Evolutionary conservation across 2,888 invertebrate genomes (phyloP).

Genomic region (Nomada lathburiana): DNA sequence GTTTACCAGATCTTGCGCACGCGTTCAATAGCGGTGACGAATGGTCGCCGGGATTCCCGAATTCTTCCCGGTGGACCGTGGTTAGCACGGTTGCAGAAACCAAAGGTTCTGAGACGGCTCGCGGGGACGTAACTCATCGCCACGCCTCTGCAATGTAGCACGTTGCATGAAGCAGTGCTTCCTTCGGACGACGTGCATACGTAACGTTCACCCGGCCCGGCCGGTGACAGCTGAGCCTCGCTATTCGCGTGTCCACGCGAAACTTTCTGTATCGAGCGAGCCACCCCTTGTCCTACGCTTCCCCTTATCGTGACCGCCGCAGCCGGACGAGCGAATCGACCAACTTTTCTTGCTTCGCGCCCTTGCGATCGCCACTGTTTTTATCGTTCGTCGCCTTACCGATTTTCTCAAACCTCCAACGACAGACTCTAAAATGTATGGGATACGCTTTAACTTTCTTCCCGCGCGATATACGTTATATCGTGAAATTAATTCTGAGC

Average conservation of each 20-base stretch:
- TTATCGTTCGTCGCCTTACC: neutral
- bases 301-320: slow-evolving; percentile 29
- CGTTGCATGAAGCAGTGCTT: slow-evolving; percentile 59
- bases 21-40: slow-evolving; percentile 47
- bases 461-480: too few relatives aligned
- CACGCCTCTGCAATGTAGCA: slow-evolving; percentile 70
- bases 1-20: slow-evolving; percentile 43
- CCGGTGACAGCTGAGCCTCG: slow-evolving; percentile 40
- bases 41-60: slow-evolving; percentile 50
- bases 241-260: slow-evolving; percentile 54
- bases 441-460: too few relatives aligned
- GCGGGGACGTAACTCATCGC: slow-evolving; percentile 78
- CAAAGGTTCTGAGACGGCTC: slow-evolving; percentile 46
- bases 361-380: neutral
- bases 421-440: too few relatives aligned
- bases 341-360: slow-evolving; percentile 24
- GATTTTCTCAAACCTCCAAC: neutral
- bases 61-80: slow-evolving; percentile 59
- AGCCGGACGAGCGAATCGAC: slow-evolving; percentile 9
- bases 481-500: too few relatives aligned
- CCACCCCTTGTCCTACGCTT: neutral
- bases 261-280: slow-evolving; percentile 51
- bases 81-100: slow-evolving; percentile 44
- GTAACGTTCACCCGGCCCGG: slow-evolving; percentile 42
- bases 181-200: slow-evolving; percentile 52